Conservation (phyloP, 2,888 invertebrate species). For the Pollenia griseotomentosa region DNA sequence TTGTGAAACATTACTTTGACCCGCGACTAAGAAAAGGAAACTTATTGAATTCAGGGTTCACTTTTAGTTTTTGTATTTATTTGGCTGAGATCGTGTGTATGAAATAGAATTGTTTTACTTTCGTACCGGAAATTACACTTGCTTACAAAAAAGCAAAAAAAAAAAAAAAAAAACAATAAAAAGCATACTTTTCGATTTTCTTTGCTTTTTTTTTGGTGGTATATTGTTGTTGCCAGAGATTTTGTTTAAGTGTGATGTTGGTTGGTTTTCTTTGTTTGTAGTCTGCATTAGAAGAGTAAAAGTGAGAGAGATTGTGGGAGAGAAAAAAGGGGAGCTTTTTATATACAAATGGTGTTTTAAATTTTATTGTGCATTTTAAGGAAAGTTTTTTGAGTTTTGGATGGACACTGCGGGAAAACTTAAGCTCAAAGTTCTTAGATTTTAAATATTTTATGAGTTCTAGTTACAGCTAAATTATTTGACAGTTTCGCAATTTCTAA, state of each 20-base stretch:
- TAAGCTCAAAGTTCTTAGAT: too few species aligned
- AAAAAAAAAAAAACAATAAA: neutral
- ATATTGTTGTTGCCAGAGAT: neutral
- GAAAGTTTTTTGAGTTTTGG: too few species aligned
- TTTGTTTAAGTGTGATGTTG: neutral
- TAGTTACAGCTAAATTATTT: too few species aligned
- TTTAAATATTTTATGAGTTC: too few species aligned
- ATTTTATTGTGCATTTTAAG: too few species aligned
- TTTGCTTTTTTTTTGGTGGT: neutral
- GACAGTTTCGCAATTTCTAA: too few species aligned
- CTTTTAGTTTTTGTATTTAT: neutral
- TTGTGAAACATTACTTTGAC: constrained; percentile 1
- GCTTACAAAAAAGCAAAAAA: neutral
- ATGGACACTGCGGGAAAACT: too few species aligned
- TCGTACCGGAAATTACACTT: constrained; percentile 31
- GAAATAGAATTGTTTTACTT: neutral
- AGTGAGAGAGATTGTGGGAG: neutral
- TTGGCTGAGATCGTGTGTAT: neutral
- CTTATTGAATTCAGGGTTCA: neutral
- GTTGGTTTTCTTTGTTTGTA: neutral
- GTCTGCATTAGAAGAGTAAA: neutral
- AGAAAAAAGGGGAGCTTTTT: neutral
- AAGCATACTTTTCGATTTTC: neutral
- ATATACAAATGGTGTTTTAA: too few species aligned
- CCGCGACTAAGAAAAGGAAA: neutral